phyloP scores from a whole-genome alignment of 2,797 vertebrate species.

The Balearica regulorum region DNA sequence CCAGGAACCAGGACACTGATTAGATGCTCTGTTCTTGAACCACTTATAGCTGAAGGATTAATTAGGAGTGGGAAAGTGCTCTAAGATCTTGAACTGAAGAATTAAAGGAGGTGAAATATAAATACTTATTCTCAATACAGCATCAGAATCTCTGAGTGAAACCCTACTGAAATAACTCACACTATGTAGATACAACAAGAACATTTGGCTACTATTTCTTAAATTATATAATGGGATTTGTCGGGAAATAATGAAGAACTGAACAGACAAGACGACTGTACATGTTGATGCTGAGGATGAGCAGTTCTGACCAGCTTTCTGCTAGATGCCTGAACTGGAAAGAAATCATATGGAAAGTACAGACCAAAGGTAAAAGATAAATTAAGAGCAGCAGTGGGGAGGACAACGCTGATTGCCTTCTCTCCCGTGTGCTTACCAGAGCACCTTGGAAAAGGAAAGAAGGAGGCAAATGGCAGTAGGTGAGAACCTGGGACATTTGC shows the following conservation, averaged over 20 bases:
- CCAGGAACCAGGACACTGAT: conserved; percentile 7
- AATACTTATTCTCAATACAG: not conserved
- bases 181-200: not conserved
- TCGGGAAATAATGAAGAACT: not conserved
- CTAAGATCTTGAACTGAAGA: conserved; percentile 21
- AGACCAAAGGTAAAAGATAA: not conserved
- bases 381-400: not conserved
- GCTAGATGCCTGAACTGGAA: not conserved
- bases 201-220: not conserved
- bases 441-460: not conserved
- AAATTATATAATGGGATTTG: not conserved
- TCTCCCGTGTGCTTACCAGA: not conserved
- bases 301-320: not conserved
- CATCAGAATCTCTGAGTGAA: not conserved
- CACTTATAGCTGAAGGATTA: not conserved
- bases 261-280: not conserved
- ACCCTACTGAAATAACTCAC: not conserved
- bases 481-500: not conserved
- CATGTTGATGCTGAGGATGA: not conserved
- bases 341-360: not conserved
- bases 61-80: conserved; percentile 34
- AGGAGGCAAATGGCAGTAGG: not conserved
- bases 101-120: conserved; percentile 15
- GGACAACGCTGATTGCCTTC: not conserved
- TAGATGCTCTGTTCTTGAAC: conserved; percentile 28